phyloP scores from a whole-genome alignment of 1,140 invertebrate species.

The Spodoptera litura region DNA sequence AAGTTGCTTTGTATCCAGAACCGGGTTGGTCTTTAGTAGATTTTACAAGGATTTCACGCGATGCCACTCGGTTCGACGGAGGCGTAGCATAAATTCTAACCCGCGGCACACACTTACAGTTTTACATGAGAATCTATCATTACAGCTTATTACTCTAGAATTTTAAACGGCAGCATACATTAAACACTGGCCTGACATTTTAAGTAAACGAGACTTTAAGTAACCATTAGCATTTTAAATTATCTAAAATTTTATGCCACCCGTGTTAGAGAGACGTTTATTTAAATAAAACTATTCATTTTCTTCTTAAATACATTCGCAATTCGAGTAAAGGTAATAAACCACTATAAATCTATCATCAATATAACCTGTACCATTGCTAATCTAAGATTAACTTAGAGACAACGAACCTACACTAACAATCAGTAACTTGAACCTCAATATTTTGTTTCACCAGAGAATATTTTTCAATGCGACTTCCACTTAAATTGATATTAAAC shows the following conservation, averaged over 20 bases:
- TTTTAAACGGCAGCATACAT: constrained; percentile 26
- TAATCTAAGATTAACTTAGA: constrained; percentile 20
- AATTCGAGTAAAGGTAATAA: neutral
- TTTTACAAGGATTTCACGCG: constrained; percentile 73
- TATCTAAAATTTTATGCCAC: neutral
- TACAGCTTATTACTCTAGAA: constrained; percentile 49
- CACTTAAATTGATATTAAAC: constrained; percentile 19
- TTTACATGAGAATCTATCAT: constrained; percentile 52
- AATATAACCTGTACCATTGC: constrained; percentile 12
- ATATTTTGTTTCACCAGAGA: constrained; percentile 11
- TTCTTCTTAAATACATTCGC: neutral
- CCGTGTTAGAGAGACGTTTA: neutral
- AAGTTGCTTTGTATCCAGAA: constrained; percentile 39
- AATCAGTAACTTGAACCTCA: constrained; percentile 29
- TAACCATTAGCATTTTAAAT: constrained; percentile 31
- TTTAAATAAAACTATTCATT: neutral
- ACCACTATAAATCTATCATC: neutral
- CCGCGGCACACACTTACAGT: constrained; percentile 52
- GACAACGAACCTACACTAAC: constrained; percentile 11
- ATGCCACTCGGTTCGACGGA: constrained; percentile 64
- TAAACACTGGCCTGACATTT: neutral
- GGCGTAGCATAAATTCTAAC: constrained; percentile 64
- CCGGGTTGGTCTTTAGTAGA: constrained; percentile 55
- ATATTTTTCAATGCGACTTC: constrained; percentile 15
- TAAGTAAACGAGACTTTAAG: constrained; percentile 16